These are phyloP conservation scores for Tachina fera DNA, from an alignment of 2,888 invertebrate species.

Conservation along the genomic window DNA sequence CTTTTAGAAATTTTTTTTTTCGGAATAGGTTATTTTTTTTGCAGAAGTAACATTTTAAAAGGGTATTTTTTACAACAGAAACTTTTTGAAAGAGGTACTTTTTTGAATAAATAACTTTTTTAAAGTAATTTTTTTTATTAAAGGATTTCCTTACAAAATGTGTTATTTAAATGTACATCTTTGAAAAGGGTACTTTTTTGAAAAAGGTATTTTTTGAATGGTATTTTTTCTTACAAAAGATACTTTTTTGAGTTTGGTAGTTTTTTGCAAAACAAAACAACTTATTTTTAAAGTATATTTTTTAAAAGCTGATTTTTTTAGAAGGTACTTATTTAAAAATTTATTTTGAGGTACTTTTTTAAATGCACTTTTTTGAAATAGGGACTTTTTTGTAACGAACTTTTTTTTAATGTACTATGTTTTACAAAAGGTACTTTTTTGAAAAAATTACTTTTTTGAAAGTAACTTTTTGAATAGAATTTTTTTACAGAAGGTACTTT, in stretches of 20 bases:
- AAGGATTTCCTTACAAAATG: too few relatives aligned
- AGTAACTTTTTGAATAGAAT: background rate
- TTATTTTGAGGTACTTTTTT: background rate
- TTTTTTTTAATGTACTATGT: background rate
- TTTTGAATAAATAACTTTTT: background rate
- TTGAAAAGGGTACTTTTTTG: background rate
- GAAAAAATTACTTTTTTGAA: background rate
- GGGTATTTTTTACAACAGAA: background rate
- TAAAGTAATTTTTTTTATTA: too few relatives aligned
- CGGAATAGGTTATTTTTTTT: too few relatives aligned
- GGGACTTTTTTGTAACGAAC: background rate
- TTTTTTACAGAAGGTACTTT: background rate
- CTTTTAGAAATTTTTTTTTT: too few relatives aligned
- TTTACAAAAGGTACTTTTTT: background rate
- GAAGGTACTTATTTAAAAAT: background rate
- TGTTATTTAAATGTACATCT: background rate
- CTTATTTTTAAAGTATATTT: too few relatives aligned
- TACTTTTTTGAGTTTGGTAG: background rate
- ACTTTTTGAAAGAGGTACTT: background rate
- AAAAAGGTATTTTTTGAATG: background rate
- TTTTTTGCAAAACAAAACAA: too few relatives aligned
- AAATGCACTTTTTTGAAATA: background rate
- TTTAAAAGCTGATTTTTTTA: too few relatives aligned
- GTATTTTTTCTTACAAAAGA: background rate
- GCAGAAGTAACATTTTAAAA: background rate